Evolutionary conservation across 2,113 vertebrate species (phyloP), one percentile per base, ranked within the genome.

Genomic region (Lanius collurio): DNA sequence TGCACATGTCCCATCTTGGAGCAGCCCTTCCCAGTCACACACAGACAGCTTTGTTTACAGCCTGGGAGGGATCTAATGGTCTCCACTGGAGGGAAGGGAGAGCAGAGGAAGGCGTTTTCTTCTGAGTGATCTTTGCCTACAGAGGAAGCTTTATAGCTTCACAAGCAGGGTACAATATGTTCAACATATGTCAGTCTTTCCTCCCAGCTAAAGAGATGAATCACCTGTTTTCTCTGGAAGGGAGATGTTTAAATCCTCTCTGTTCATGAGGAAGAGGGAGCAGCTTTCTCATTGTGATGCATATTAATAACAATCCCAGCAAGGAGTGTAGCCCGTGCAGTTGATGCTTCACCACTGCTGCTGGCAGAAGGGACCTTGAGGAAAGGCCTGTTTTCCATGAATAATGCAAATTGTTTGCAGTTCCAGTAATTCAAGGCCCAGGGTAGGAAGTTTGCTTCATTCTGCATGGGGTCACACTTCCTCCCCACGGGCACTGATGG

Each of bases 161-260:
- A 87, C 64, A 74, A 65, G 79, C 22, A 85, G 81, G 30, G 42
- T 44, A 76, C 86, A 95, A 87, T 75, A 93, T 95, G 94, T 71
- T 89, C 87, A 92, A 24, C 92, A 86, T 55, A 83, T 94, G 89
- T 71, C 95, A 87, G 88, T 94, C 87, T 92, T 95, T 86, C 76
- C 90, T 89, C 78, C 55, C 67, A 78, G 73, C 41, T 11, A 92
- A 75, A 69, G 35, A 87, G 53, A 88, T 94, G 60, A 96, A 93
- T 96, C 89, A 96, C 93, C 88, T 96, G 89, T 70, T 86, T 95
- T 80, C 84, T 69, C 67, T 84, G 42, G 65, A 63, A 86, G 57
- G 65, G 64, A 83, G 65, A 65, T 91, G 78, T 85, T 95, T 81
- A 79, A 95, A 92, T 76, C 65, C 74, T 86, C 64, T 33, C 83